A percentile compares a stretch with the other conserved stretches of the same genome.
Conservation (phyloP, 1,140 invertebrate species). For the Coelopa frigida region DNA sequence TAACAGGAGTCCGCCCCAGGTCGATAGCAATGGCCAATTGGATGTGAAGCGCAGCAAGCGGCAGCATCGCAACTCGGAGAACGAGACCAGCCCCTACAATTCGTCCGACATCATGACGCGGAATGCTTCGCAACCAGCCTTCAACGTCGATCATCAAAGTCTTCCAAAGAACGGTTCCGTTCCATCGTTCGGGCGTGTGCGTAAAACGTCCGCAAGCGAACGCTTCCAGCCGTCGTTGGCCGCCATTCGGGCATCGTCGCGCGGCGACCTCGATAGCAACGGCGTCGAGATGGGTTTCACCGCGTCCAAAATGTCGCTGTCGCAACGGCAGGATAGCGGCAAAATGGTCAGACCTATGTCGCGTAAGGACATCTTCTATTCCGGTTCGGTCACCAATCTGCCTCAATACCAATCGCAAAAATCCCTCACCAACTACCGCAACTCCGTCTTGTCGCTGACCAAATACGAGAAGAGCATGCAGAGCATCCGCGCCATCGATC, state of each 20-base stretch:
- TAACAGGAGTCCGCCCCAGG: constrained; percentile 32
- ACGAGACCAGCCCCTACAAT: constrained; percentile 39
- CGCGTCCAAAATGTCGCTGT: constrained; percentile 48
- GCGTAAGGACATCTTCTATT: constrained; percentile 97
- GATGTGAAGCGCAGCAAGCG: constrained; percentile 20
- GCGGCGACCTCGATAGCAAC: constrained; percentile 54
- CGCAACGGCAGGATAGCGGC: constrained; percentile 29
- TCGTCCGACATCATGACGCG: constrained; percentile 56
- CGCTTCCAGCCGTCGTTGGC: constrained; percentile 70
- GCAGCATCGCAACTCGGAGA: constrained; percentile 36
- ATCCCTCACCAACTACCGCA: constrained; percentile 78
- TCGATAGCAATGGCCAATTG: constrained; percentile 43
- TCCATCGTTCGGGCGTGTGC: constrained; percentile 75
- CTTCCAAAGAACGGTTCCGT: constrained; percentile 82
- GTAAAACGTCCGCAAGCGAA: constrained; percentile 71
- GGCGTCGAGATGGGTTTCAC: constrained; percentile 43
- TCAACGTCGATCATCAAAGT: constrained; percentile 68
- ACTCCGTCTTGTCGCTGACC: constrained; percentile 72
- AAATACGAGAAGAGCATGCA: constrained; percentile 57
- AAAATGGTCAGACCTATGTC: constrained; percentile 83
- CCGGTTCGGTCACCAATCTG: constrained; percentile 84
- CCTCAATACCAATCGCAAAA: constrained; percentile 90
- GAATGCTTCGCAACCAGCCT: constrained; percentile 77
- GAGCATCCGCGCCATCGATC: constrained; percentile 40
- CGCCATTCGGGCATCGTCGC: constrained; percentile 63